Evolutionary conservation across 2,888 invertebrate genomes (phyloP), one percentile per base, ranked within the genome.

Genomic region (Marasmarcha lunaedactyla): DNA sequence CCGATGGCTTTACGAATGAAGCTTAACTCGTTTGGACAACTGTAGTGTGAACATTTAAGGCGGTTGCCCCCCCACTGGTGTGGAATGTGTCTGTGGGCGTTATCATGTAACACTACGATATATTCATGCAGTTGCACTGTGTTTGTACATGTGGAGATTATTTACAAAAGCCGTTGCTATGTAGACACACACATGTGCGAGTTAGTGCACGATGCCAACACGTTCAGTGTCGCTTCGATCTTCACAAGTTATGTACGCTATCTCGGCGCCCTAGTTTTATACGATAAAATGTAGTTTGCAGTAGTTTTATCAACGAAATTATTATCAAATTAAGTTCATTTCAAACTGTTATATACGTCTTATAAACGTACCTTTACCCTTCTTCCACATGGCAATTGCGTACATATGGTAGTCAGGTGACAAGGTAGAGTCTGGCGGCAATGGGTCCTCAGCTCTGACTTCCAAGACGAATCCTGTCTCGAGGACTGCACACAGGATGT

Each of bases 401-500:
- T 88, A 90, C 84, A 87, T 81, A 53, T 85, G 83, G 57, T 81
- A 74, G 53, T 86, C 86, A 40, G 86, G 84, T 43, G 78, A 73
- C 52, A 85, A 48, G 33, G 60, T 50, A 1, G 84, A 71, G 51
- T 84, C 84, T 36, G 78, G 71, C 35, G 81, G 78, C 50, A 84
- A 52, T 1, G 78, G 73, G 43, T 85, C 79, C 51, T 78, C 76
- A 37, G 85, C 85, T 48, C 78, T 71, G 49, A 88, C 84, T 65
- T 91, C 90, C 47, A 90, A 84, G 51, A 91, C 87, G 70, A 90
- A 90, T 41, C 91, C 91, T 33, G 88, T 85, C 68, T 90, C 89
- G 56, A 90, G 85, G 42, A 90, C 90, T 40, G 90, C 88, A 66
- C 89, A 89, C 50, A 91, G 84, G 52, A 90, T 88, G 55, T 88